Evolutionary conservation across 2,888 invertebrate genomes (phyloP).

Genomic region (Melitaea athalia): DNA sequence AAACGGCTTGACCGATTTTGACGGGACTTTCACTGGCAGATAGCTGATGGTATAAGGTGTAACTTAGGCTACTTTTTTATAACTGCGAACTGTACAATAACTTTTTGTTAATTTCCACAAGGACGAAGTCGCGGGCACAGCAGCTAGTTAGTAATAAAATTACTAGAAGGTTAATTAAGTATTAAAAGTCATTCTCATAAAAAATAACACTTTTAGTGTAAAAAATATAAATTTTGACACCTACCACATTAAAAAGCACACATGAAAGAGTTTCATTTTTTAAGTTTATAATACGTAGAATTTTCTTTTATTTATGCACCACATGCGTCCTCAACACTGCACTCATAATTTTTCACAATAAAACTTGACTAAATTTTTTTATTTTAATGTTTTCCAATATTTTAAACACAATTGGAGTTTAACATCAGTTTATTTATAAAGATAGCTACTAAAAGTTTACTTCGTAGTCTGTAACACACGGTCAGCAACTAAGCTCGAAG

Average conservation of each 20-base stretch:
- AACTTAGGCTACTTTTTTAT: too few relatives aligned
- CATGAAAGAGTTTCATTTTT: background rate
- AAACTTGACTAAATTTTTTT: conserved; percentile 39
- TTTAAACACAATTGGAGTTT: background rate
- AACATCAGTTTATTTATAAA: background rate
- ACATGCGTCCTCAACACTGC: conserved; percentile 24
- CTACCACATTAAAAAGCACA: background rate
- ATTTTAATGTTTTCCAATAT: background rate
- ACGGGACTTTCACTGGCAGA: too few relatives aligned
- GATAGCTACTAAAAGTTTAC: conserved; percentile 15
- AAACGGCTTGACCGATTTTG: too few relatives aligned
- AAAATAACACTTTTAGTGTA: background rate
- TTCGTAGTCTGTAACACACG: conserved; percentile 43
- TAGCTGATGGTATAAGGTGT: too few relatives aligned
- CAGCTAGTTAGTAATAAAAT: too few relatives aligned
- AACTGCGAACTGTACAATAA: too few relatives aligned
- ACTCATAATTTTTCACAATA: conserved; percentile 50
- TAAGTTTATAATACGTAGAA: background rate
- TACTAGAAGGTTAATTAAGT: too few relatives aligned
- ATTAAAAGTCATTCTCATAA: background rate
- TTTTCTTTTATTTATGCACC: background rate
- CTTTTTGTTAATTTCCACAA: too few relatives aligned
- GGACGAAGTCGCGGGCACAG: too few relatives aligned
- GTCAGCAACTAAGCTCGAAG: conserved; percentile 56
- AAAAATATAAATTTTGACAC: background rate